Base-by-base conservation (phyloP, 2,797 vertebrate species). In the Cuniculus paca region DNA sequence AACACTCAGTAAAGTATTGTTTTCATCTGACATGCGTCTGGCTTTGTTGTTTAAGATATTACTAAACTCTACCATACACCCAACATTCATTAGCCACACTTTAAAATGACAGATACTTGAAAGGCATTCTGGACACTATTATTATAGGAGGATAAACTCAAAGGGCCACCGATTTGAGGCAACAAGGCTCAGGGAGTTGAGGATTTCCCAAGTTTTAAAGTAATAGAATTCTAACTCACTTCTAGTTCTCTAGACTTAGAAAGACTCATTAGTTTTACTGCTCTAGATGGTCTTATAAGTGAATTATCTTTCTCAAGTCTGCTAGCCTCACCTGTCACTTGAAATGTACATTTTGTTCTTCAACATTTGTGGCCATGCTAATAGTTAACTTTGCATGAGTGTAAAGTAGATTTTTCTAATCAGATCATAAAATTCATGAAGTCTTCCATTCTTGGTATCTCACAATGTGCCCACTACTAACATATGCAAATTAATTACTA, bases 401-500 rank as follows among this genome's bases (percentile, higher is more conserved):
- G 56, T 22, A 20, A 90, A 88, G 31, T 68, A 74, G 50, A 68
- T 50, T 31, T 58, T 28, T 85, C 60, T 58, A 88, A 36, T 77
- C 65, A 54, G 39, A 88, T 70, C 52, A 90, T 45, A 88, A 63
- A 70, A 5, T 65, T 78, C n/a, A 68, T 48, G 22, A 93, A 91
- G 19, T 1, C 19, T 88, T 85, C 6, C 5, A 48, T 95, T 79
- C 22, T 90, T 95, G 70, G 20, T 70, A 61, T 68, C 6, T n/a
- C 26, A 90, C 13, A 88, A 13, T 65, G 2, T 10, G 85, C 10
- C 6, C 22, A 90, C 28, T 16, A 56, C 3, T n/a, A 90, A 28
- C 42, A 92, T 85, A 85, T 31, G 26, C 39, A 72, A 74, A 88
- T 81, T 60, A 90, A 54, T 78, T 85, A 75, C 79, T 75, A 56